Evolutionary conservation across 2,888 invertebrate genomes (phyloP).

Genomic region (Notocelia uddmanniana): DNA sequence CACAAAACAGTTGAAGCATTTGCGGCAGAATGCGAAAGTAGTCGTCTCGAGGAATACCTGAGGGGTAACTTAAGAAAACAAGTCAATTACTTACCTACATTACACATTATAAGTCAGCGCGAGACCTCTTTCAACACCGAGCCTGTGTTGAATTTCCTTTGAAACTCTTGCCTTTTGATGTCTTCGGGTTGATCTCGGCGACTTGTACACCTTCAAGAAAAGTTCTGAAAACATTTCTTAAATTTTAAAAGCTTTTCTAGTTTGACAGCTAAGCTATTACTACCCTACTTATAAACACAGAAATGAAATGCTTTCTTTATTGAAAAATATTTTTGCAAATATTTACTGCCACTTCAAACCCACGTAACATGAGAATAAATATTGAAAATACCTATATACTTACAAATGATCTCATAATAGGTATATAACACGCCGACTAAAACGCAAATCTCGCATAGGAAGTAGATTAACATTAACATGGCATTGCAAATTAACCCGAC

Average conservation of each 20-base stretch:
- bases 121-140: slow-evolving; percentile 23
- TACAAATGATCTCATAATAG: too few relatives aligned
- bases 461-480: too few relatives aligned
- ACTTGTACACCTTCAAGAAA: slow-evolving; percentile 20
- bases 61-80: slow-evolving; percentile 34
- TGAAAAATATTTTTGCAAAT: not conserved
- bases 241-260: slow-evolving; percentile 20
- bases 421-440: too few relatives aligned
- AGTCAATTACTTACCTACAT: slow-evolving; percentile 17
- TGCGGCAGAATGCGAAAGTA: not conserved
- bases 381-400: not conserved
- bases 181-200: slow-evolving; percentile 18
- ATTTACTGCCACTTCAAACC: not conserved
- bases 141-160: slow-evolving; percentile 35
- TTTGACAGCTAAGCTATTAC: slow-evolving; percentile 1
- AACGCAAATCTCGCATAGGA: too few relatives aligned
- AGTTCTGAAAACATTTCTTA: not conserved
- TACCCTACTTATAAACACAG: not conserved
- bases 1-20: slow-evolving; percentile 19
- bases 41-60: slow-evolving; percentile 15
- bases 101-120: slow-evolving; percentile 5
- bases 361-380: not conserved
- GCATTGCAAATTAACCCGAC: too few relatives aligned
- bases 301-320: not conserved
- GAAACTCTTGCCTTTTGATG: slow-evolving; percentile 37